Conservation (phyloP, 2,113 vertebrate genomes). For the Trichomycterus rosablanca region DNA sequence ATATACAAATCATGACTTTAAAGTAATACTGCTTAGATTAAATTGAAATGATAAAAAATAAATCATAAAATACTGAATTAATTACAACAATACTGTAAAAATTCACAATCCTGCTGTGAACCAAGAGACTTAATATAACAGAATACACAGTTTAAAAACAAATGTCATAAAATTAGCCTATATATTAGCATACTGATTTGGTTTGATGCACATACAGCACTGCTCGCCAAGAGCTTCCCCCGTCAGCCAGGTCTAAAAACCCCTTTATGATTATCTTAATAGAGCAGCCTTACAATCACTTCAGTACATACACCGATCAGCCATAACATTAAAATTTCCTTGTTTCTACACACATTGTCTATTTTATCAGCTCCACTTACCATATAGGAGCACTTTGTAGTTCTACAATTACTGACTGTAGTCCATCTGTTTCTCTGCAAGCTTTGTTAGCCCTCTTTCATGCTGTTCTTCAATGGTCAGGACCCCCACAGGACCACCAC, state of each 20-base stretch:
- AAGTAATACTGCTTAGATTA: too few relatives aligned
- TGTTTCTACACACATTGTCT: too few relatives aligned
- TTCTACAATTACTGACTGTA: too few relatives aligned
- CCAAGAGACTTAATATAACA: slow-evolving; percentile 36
- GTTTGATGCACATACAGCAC: slow-evolving; percentile 16
- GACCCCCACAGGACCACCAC: too few relatives aligned
- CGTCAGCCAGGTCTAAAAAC: slow-evolving; percentile 49
- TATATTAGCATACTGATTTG: slow-evolving; percentile 28
- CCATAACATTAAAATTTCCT: too few relatives aligned
- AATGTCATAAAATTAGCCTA: slow-evolving; percentile 9
- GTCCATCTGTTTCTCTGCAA: too few relatives aligned
- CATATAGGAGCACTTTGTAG: too few relatives aligned
- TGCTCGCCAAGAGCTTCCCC: slow-evolving; percentile 26
- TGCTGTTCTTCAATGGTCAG: too few relatives aligned
- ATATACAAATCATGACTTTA: too few relatives aligned
- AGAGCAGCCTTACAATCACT: slow-evolving; percentile 55
- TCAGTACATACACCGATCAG: slow-evolving; percentile 64
- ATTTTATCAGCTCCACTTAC: too few relatives aligned
- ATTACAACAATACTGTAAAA: slow-evolving; percentile 41
- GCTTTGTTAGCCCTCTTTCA: too few relatives aligned
- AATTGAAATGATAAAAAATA: slow-evolving; percentile 36
- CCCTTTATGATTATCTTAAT: slow-evolving; percentile 35
- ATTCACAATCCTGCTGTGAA: slow-evolving; percentile 62
- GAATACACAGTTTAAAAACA: slow-evolving; percentile 18
- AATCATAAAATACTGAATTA: too few relatives aligned